Evolutionary conservation across 2,888 invertebrate species (phyloP).

Genomic region (Mesorhabditis sp.): DNA sequence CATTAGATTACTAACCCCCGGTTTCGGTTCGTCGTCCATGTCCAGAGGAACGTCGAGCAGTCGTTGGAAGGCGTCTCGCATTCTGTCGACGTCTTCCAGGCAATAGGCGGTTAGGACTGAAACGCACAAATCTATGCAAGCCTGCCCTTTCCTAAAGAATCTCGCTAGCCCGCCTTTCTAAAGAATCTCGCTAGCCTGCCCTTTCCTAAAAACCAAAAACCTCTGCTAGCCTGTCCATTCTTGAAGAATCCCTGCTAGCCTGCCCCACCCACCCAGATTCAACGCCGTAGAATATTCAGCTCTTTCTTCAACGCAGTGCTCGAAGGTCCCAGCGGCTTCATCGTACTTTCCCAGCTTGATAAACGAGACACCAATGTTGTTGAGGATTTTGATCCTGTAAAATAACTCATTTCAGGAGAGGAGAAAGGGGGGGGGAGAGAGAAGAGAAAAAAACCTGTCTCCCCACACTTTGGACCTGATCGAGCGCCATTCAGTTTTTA

Average conservation of each 20-base stretch:
- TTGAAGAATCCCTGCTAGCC: neutral
- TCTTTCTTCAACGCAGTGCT: slow-evolving; percentile 94
- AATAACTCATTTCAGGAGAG: neutral
- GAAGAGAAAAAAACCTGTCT: neutral
- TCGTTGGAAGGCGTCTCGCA: slow-evolving; percentile 84
- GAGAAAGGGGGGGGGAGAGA: neutral
- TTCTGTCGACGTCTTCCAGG: slow-evolving; percentile 71
- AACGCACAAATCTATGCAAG: neutral
- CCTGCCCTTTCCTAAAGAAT: neutral
- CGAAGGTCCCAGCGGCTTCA: slow-evolving; percentile 92
- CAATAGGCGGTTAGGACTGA: slow-evolving; percentile 66
- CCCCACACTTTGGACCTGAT: too few relatives aligned
- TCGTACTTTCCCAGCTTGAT: slow-evolving; percentile 92
- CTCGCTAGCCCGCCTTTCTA: neutral
- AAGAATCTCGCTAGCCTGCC: too few relatives aligned
- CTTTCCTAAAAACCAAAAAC: neutral
- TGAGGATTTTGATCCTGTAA: slow-evolving; percentile 78
- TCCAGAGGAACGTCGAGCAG: slow-evolving; percentile 82
- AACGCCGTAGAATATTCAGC: slow-evolving; percentile 80
- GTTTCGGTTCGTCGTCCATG: slow-evolving; percentile 69
- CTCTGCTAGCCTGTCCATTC: neutral
- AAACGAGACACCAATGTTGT: slow-evolving; percentile 90
- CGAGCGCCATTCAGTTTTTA: too few relatives aligned
- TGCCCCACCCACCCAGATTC: slow-evolving; percentile 67
- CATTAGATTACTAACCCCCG: neutral